A percentile compares a stretch with the other conserved stretches of the same genome.
These are phyloP conservation scores for Pachyramphus minor DNA, from an alignment of 2,113 vertebrate species.

Conservation along the genomic window DNA sequence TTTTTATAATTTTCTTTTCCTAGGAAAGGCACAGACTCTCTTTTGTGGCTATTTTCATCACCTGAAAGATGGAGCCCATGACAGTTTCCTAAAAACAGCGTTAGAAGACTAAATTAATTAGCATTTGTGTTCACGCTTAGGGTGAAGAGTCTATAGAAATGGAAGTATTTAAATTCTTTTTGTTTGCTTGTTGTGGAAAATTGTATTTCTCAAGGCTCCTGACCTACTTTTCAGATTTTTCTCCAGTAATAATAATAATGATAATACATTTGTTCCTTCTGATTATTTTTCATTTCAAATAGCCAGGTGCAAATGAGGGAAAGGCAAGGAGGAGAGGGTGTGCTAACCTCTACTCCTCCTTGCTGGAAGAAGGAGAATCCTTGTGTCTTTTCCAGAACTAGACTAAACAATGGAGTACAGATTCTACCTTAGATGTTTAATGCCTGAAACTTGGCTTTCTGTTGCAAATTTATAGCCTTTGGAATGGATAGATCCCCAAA, in stretches of 20 bases:
- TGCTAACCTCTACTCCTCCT: not conserved
- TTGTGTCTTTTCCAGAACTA: not conserved
- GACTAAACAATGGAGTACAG: not conserved
- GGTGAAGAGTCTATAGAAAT: not conserved
- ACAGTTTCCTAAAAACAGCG: not conserved
- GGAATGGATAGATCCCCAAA: not conserved
- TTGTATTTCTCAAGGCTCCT: not conserved
- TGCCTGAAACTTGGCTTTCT: not conserved
- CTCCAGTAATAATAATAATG: not conserved
- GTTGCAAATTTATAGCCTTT: not conserved
- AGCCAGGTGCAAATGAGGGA: not conserved
- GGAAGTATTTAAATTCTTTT: not conserved
- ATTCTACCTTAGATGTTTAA: not conserved
- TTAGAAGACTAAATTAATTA: not conserved
- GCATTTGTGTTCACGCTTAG: not conserved
- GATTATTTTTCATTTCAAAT: not conserved
- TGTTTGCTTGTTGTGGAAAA: not conserved
- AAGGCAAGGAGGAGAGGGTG: not conserved
- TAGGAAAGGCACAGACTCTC: not conserved
- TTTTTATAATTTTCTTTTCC: not conserved
- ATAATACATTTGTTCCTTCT: not conserved
- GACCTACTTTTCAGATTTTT: conserved; percentile 3
- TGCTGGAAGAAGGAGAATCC: not conserved
- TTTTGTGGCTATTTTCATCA: not conserved
- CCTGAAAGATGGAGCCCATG: not conserved